Evolutionary conservation across 64 coral and sea anemone species (phyloP), one percentile per base, ranked within the genome.

Genomic region (Actinia tenebrosa): DNA sequence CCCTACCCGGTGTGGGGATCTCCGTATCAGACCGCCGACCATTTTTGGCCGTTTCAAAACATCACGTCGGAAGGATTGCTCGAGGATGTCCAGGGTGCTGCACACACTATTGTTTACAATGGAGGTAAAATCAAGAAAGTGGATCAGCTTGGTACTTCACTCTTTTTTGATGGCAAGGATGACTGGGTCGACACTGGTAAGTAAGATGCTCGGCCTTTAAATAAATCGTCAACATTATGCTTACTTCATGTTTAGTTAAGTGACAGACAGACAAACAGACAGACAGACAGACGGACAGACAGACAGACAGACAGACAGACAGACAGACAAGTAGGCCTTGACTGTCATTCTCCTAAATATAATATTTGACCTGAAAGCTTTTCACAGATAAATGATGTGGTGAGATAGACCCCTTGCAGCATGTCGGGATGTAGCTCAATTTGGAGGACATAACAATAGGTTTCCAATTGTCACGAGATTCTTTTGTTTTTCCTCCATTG

Each of bases 171-270:
- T 78, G 94, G 94, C 59, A 88, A 61, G 3, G 94, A 96, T 30
- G 91, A 93, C 86, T 96, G 84, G 91, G 91, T 96, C 44, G 91
- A 96, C 80, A 96, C 88, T 20, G 94, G 94, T 96, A 88, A 90
- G 66, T 10, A 15, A 64, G 5, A n/a, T 20, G 4, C 7, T 8
- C 47, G 47, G 47, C 7, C 47, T 7, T 3, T 8, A 2, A 69
- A 9, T 69, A 26, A 69, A 42, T 25, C 15, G 69, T 75, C 11
- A 30, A 42, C n/a, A 9, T 43, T 27, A 30, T 30, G n/a, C 26
- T 27, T 75, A 75, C 69, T 15, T 66, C 63, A 23, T 23, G 5
- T n/a, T 5, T 7, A 20, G 22, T n/a, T 5, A 23, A 20, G 22
- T 66, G 56, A 58, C 56, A 58, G 7, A 58, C 56, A 11, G 56